Percentiles rank a stretch among this genome's conserved stretches.
These are phyloP conservation scores for Reticulitermes speratus DNA, from an alignment of 1,140 invertebrate genomes.

Conservation along the genomic window DNA sequence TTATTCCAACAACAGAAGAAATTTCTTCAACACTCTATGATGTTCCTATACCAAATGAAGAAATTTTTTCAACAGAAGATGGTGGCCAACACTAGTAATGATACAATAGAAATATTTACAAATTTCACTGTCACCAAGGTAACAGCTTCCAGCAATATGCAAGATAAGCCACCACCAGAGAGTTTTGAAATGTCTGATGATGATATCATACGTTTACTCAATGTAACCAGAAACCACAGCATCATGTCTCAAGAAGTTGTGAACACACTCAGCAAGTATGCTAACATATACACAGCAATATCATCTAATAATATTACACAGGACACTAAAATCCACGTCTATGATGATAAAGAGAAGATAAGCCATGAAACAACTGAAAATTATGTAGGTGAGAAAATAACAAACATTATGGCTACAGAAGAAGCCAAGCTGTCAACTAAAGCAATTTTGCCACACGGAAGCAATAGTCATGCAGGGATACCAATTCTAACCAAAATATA, in stretches of 20 bases:
- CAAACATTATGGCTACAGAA: background rate
- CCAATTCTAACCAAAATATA: conserved; percentile 24
- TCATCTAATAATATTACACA: background rate
- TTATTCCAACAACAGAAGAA: background rate
- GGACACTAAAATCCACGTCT: background rate
- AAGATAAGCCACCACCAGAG: background rate
- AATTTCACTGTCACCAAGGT: background rate
- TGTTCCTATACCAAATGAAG: background rate
- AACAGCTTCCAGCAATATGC: background rate
- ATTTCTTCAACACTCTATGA: background rate
- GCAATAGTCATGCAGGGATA: conserved; percentile 12
- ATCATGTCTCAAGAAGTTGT: background rate
- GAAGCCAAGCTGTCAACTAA: background rate
- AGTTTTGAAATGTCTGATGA: background rate
- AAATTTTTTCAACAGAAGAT: background rate
- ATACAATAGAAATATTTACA: background rate
- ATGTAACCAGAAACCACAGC: background rate
- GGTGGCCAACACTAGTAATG: background rate
- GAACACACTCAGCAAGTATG: conserved; percentile 1
- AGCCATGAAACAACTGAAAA: background rate
- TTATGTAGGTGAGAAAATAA: background rate
- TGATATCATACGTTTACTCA: background rate
- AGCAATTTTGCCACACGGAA: background rate
- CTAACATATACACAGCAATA: background rate
- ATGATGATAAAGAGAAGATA: background rate